phyloP scores from a whole-genome alignment of 2,888 invertebrate species.

The Acleris sparsana region DNA sequence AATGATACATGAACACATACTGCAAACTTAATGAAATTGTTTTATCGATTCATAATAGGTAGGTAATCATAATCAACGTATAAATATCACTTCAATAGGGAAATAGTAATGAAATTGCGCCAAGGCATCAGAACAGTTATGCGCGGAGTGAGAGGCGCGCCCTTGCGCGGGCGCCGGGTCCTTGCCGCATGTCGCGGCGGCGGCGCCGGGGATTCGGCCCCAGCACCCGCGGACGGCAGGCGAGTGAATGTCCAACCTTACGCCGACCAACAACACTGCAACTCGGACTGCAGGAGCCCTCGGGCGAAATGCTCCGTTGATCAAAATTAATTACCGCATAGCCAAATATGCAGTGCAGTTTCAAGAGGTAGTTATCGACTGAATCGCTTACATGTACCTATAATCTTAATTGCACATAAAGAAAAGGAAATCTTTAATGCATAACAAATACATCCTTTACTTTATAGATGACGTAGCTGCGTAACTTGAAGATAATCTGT shows the following conservation, averaged over 20 bases:
- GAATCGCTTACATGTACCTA: not conserved
- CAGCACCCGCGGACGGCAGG: slow-evolving; percentile 57
- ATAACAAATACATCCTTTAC: too few species aligned
- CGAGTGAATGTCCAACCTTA: slow-evolving; percentile 70
- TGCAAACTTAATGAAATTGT: too few species aligned
- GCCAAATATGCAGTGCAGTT: slow-evolving; percentile 3
- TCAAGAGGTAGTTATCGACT: not conserved
- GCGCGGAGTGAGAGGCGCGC: slow-evolving; percentile 78
- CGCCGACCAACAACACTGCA: slow-evolving; percentile 16
- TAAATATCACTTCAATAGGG: not conserved
- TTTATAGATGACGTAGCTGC: too few species aligned
- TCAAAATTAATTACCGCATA: slow-evolving; percentile 21
- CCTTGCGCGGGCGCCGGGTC: slow-evolving; percentile 68
- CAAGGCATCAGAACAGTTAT: slow-evolving; percentile 62
- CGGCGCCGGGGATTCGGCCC: slow-evolving; percentile 57
- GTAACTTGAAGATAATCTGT: too few species aligned
- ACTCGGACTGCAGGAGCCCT: slow-evolving; percentile 16
- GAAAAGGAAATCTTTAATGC: not conserved
- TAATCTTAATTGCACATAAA: not conserved
- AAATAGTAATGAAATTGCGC: slow-evolving; percentile 46
- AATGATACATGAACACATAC: too few species aligned
- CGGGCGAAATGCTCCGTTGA: slow-evolving; percentile 15
- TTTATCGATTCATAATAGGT: too few species aligned
- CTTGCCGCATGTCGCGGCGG: slow-evolving; percentile 58
- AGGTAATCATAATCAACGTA: not conserved